Conservation (phyloP, 37 sponge, comb jelly and placozoan species). For the Mnemiopsis leidyi region DNA sequence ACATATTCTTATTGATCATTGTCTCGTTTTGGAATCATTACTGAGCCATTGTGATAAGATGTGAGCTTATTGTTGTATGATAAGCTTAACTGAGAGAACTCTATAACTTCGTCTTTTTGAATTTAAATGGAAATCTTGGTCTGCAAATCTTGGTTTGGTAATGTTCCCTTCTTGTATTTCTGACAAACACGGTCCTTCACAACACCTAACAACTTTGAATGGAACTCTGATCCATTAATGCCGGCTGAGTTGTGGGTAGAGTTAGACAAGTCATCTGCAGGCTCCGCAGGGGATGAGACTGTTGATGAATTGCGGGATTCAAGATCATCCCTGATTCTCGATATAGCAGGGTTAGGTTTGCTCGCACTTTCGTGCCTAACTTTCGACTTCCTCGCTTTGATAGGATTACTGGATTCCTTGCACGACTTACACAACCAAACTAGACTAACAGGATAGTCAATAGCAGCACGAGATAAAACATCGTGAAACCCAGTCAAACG, state of each 20-base stretch:
- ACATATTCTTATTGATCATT: too few species aligned
- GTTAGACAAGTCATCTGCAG: background rate
- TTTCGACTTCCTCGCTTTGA: background rate
- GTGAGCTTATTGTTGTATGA: too few species aligned
- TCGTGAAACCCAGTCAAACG: background rate
- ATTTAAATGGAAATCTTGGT: too few species aligned
- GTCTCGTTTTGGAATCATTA: too few species aligned
- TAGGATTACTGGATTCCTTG: background rate
- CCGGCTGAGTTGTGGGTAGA: background rate
- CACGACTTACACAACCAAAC: background rate
- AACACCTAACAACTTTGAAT: background rate
- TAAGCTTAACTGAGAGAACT: too few species aligned
- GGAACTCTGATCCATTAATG: background rate
- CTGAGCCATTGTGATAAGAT: too few species aligned
- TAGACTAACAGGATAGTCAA: background rate
- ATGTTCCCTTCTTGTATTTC: background rate
- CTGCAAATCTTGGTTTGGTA: too few species aligned
- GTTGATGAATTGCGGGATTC: background rate
- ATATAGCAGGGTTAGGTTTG: background rate
- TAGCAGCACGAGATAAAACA: background rate
- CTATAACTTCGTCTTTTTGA: too few species aligned
- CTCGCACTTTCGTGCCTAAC: background rate
- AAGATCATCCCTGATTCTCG: background rate
- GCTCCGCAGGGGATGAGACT: background rate
- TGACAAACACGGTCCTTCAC: background rate